Evolutionary conservation across 2,888 invertebrate species (phyloP), one percentile per base, ranked within the genome.

Genomic region (Ectobius pallidus): DNA sequence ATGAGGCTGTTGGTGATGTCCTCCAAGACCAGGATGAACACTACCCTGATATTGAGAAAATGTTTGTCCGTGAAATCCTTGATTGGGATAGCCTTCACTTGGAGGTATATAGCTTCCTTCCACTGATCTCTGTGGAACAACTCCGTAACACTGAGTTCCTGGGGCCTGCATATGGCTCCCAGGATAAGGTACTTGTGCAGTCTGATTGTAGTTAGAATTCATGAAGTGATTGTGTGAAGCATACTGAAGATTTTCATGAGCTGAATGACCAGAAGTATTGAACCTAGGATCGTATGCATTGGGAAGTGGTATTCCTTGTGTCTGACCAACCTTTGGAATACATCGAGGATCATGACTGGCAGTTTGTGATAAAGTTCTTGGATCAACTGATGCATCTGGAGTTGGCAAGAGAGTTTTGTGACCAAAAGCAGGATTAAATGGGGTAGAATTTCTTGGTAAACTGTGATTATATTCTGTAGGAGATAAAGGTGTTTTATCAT

Each of bases 251-350:
- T 20, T 39, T 16, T 65, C 65, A 25, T 27, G 44, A 44, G 39
- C 44, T 9, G 16, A n/a, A 46, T 42, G 44, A 27, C 27, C 27
- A n/a, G 65, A 44, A 46, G 18, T 4, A 27, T n/a, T 55, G 20
- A 69, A 7, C 55, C 69, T 14, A 34, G 52, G 65, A 39, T 65
- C 65, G 4, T 62, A 34, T 25, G 25, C 20, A 58, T n/a, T 58
- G 22, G 30, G 6, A 32, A n/a, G 55, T 46, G 46, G 18, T 14
- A 30, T 34, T 14, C 42, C 39, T 63, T 44, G 65, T 22, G 25
- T 65, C 14, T 65, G 42, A 22, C 52, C 20, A 1, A 25, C 63
- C 1, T 34, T 63, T 63, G 32, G 14, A 63, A 11, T 20, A 55
- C 25, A 55, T n/a, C 52, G 34, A 30, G 55, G 52, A 34, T 55